phyloP scores from a whole-genome alignment of 2,888 invertebrate species.

The Tenthredo amoena region DNA sequence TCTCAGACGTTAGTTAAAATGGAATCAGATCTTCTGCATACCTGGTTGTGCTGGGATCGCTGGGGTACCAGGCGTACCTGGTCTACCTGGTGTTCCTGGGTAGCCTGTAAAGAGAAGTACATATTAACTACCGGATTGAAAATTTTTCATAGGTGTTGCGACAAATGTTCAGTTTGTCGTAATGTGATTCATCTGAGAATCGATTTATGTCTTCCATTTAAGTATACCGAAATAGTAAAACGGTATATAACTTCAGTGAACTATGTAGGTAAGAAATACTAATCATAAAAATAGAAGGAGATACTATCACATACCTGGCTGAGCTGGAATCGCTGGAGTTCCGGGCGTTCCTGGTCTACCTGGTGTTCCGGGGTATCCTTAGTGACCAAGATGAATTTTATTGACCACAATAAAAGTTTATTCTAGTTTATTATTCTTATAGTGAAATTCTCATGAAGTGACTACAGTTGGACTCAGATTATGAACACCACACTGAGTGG shows the following conservation, averaged over 20 bases:
- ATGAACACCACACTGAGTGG: no score
- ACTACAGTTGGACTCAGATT: background rate
- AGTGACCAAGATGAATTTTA: constrained; percentile 63
- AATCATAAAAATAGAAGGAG: background rate
- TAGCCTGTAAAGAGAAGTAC: constrained; percentile 28
- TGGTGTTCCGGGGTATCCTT: constrained; percentile 64
- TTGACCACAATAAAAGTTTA: background rate
- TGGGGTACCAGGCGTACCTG: constrained; percentile 72
- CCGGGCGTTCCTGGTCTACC: constrained; percentile 64
- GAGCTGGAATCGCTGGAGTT: constrained; percentile 74
- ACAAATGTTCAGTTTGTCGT: no score
- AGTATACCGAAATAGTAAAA: no score
- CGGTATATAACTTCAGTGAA: background rate
- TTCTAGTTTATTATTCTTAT: no score
- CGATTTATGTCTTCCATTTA: no score
- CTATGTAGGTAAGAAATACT: background rate
- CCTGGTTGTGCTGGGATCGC: constrained; percentile 62
- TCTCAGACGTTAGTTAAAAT: no score
- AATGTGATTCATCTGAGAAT: background rate
- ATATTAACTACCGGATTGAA: background rate
- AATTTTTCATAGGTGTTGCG: background rate
- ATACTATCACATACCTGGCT: constrained; percentile 58
- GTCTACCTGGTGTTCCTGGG: constrained; percentile 69
- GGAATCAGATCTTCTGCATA: constrained; percentile 56
- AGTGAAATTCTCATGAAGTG: background rate